phyloP scores from a whole-genome alignment of 2,113 vertebrate genomes.

The Eublepharis macularius region DNA sequence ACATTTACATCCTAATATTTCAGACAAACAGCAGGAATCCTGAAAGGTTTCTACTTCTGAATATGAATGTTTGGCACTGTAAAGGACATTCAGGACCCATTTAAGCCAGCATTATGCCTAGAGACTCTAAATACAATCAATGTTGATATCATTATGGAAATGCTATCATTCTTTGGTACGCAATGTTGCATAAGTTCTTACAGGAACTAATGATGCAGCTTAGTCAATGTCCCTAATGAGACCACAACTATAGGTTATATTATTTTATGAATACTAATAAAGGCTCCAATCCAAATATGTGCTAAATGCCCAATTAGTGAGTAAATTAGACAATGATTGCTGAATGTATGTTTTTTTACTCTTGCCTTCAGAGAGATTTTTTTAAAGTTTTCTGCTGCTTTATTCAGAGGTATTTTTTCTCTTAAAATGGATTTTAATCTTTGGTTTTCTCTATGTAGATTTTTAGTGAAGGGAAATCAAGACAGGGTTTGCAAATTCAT shows the following conservation, averaged over 20 bases:
- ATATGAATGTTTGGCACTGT: background rate
- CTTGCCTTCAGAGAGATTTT: constrained; percentile 28
- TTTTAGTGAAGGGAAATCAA: constrained; percentile 48
- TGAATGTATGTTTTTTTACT: constrained; percentile 36
- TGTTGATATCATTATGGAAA: constrained; percentile 22
- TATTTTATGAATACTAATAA: constrained; percentile 28
- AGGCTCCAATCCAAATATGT: background rate
- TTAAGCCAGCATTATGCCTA: background rate
- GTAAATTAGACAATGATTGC: constrained; percentile 1
- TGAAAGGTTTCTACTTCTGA: background rate
- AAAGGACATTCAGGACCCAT: background rate
- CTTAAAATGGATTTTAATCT: constrained; percentile 28
- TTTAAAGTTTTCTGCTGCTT: constrained; percentile 56
- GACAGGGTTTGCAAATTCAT: constrained; percentile 36
- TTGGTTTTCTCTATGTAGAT: constrained; percentile 15
- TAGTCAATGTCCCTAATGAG: background rate
- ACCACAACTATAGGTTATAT: constrained; percentile 4
- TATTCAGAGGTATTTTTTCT: constrained; percentile 34
- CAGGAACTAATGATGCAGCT: background rate
- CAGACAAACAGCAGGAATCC: background rate
- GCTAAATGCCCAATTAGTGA: constrained; percentile 2
- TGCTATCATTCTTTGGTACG: background rate
- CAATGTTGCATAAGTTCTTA: constrained; percentile 11
- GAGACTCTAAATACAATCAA: background rate
- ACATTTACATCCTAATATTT: background rate